Evolutionary conservation across 2,888 invertebrate species (phyloP).

Genomic region (Himalopsyche kuldschensis): DNA sequence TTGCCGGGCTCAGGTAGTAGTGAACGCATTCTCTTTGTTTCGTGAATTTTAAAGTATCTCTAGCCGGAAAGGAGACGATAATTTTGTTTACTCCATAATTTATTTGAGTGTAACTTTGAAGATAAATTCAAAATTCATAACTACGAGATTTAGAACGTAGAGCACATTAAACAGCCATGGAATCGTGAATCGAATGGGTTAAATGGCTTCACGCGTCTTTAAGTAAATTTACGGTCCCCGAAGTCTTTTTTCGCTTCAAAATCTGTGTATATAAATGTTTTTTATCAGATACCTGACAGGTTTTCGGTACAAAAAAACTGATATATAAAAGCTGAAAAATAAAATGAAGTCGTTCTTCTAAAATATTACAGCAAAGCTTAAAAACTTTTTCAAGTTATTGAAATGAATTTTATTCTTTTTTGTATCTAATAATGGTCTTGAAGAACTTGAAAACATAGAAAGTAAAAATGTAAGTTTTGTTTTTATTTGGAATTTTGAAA

Average conservation of each 20-base stretch:
- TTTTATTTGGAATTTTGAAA: too few species aligned
- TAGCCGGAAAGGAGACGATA: neutral
- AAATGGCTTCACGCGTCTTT: neutral
- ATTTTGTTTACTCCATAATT: neutral
- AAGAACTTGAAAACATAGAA: too few species aligned
- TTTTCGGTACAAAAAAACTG: too few species aligned
- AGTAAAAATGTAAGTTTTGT: too few species aligned
- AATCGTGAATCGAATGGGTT: neutral
- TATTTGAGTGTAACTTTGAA: neutral
- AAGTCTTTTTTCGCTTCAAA: neutral
- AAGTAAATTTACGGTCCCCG: neutral
- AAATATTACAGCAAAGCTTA: too few species aligned
- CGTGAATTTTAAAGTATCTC: slow-evolving; percentile 2
- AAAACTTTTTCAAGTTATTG: too few species aligned
- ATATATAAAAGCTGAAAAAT: too few species aligned
- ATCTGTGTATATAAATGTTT: neutral
- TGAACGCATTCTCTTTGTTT: neutral
- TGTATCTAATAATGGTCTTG: too few species aligned
- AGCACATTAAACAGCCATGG: neutral
- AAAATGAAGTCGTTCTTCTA: too few species aligned
- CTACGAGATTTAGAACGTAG: neutral
- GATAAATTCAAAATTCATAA: neutral
- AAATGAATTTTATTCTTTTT: too few species aligned
- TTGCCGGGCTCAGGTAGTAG: neutral
- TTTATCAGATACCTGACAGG: neutral